Percentiles rank a stretch among this genome's conserved stretches.
phyloP scores from a whole-genome alignment of 2,888 invertebrate genomes.

The Gymnosoma rotundatum region DNA sequence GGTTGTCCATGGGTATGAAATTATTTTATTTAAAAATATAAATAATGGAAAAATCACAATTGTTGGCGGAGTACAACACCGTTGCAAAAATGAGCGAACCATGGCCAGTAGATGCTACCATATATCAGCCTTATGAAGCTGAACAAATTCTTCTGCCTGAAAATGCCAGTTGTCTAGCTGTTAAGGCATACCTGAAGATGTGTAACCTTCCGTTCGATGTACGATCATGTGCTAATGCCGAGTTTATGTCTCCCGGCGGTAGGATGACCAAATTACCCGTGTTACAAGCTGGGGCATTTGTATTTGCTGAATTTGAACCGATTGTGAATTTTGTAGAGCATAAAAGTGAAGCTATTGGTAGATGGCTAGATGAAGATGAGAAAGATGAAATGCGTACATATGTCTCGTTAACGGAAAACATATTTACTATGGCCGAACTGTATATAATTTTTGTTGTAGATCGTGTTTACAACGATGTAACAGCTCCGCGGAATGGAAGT shows the following conservation, averaged over 20 bases:
- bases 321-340: slow-evolving; percentile 94
- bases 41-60: slow-evolving; percentile 76
- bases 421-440: slow-evolving; percentile 93
- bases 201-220: slow-evolving; percentile 92
- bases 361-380: slow-evolving; percentile 87
- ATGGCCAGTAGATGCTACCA: slow-evolving; percentile 93
- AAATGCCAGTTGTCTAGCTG: slow-evolving; percentile 95
- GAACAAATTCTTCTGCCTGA: slow-evolving; percentile 97
- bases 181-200: slow-evolving; percentile 96
- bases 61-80: slow-evolving; percentile 78
- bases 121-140: slow-evolving; percentile 95
- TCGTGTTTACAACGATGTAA: slow-evolving; percentile 90
- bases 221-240: slow-evolving; percentile 94
- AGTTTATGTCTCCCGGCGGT: slow-evolving; percentile 97
- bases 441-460: slow-evolving; percentile 94
- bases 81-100: slow-evolving; percentile 87
- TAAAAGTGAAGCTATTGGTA: slow-evolving; percentile 91
- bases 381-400: slow-evolving; percentile 97
- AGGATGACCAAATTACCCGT: slow-evolving; percentile 90
- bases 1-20: not conserved
- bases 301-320: slow-evolving; percentile 94
- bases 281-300: slow-evolving; percentile 93
- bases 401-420: slow-evolving; percentile 93
- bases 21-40: not conserved
- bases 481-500: slow-evolving; percentile 92